Evolutionary conservation across 2,113 vertebrate species (phyloP).

Genomic region (Datnioides undecimradiatus): DNA sequence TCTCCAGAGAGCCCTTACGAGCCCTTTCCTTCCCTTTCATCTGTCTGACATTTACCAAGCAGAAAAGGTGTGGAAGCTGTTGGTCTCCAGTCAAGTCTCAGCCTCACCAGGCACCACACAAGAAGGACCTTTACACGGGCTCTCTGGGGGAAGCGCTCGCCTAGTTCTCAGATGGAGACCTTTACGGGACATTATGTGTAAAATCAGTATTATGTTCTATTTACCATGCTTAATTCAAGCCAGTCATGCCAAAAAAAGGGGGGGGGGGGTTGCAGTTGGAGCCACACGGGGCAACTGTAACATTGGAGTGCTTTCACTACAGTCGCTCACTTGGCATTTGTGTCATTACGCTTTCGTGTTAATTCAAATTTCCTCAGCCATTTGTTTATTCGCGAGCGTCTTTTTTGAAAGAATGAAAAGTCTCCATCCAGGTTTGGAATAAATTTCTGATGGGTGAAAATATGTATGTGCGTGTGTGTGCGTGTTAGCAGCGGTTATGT

Average conservation of each 20-base stretch:
- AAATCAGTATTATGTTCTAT: conserved; percentile 53
- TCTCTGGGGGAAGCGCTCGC: conserved; percentile 50
- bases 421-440: conserved; percentile 3
- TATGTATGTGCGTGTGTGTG: background rate
- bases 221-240: conserved; percentile 42
- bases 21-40: conserved; percentile 64
- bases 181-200: conserved; percentile 47
- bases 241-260: background rate
- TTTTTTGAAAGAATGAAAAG: background rate
- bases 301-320: background rate
- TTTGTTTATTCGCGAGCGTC: conserved; percentile 5
- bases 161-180: conserved; percentile 40
- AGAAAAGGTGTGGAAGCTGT: conserved; percentile 52
- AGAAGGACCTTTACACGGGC: conserved; percentile 57
- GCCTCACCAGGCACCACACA: conserved; percentile 48
- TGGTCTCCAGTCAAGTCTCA: conserved; percentile 54
- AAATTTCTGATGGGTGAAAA: background rate
- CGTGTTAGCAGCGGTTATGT: conserved; percentile 35
- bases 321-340: background rate
- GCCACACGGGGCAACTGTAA: background rate
- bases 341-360: background rate
- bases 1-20: conserved; percentile 64
- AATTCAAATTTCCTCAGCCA: background rate
- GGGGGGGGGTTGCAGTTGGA: background rate
- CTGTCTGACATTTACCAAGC: conserved; percentile 66